Base-by-base conservation (phyloP, 2,797 vertebrate species). In the Glyptemys insculpta region DNA sequence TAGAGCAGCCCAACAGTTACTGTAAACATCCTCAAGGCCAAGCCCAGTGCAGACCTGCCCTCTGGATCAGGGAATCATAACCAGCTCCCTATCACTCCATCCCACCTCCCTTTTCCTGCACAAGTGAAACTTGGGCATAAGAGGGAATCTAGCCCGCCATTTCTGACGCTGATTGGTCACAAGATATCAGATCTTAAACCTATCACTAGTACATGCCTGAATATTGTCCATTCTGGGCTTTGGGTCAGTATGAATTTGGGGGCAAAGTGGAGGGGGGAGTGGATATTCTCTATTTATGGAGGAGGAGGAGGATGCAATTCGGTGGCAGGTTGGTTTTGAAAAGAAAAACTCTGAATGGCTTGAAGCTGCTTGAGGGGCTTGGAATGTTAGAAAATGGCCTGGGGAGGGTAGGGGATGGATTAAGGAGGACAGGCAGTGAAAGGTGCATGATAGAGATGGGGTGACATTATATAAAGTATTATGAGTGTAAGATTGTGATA, bases 41-140 rank as follows among this genome's bases (percentile, higher is more conserved):
- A 74, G 89, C 57, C 85, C 65, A 54, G 47, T 94, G 95, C 92
- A 72, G 95, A 54, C 57, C 80, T 8, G 41, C 80, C 65, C 57
- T 29, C 78, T 87, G 76, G 81, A 82, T 37, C n/a, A 37, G 34
- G 16, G 62, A 19, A 19, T 68, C 62, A 37, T 10, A 37, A n/a
- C 9, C 7, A 19, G 34, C 34, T 65, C 62, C 34, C 16, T 68
- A 10, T 37, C 18, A 9, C 34, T 37, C 62, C 62, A 68, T 68
- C 34, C 34, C 62, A 68, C 34, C 34, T 68, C 62, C 34, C 62
- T n/a, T 68, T 37, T 21, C 62, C 62, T 68, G 16, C 34, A 19
- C 62, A n/a, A n/a, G 15, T n/a, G 34, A 65, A 18, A n/a, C 34
- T 59, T 18, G 34, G 62, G 31, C 62, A 65, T 18, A 65, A 65